Evolutionary conservation across 2,113 vertebrate genomes (phyloP), one percentile per base, ranked within the genome.

Genomic region (Lynx canadensis): DNA sequence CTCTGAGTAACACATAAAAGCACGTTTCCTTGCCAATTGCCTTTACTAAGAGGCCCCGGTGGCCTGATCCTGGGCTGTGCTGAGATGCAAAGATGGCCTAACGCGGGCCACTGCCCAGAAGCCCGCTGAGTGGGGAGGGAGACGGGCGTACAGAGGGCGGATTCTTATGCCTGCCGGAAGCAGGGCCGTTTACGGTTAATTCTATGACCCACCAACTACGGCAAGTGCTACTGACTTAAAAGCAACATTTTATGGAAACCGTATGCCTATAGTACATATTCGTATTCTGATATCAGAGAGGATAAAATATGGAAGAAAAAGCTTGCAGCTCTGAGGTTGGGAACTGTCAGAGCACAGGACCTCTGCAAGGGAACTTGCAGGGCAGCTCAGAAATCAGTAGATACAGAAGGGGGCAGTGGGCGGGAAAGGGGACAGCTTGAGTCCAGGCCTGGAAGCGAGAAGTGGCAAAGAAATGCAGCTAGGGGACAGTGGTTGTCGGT

Each of bases 131-230:
- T 6, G 11, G 7, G 3, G 50, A 36, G 3, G 38, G 25, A 50
- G 38, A 38, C 0, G 0, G 65, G 5, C 3, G 1, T 4, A 2
- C 10, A 4, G 10, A 21, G 33, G 33, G 3, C 4, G 0, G 11
- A 57, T 25, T 29, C 52, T 84, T 36, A 38, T 12, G 10, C 19
- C 7, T 4, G 33, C 36, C 65, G 9, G 12, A 3, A 0, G 57
- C 69, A 81, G 3, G 65, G 29, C 14, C 19, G 0, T 7, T 21
- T 15, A 21, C 21, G 23, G 65, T 57, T 63, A 48, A 7, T 15
- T 12, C 69, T 66, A 3, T 52, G 69, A 33, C 11, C 41, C 19
- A 2, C 14, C 7, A 25, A 8, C 50, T 23, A 2, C 25, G 15
- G 23, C 7, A 91, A 31, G 48, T 73, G 33, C 48, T 16, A 5